phyloP scores from a whole-genome alignment of 2,797 vertebrate species.

The Pelobates cultripes region DNA sequence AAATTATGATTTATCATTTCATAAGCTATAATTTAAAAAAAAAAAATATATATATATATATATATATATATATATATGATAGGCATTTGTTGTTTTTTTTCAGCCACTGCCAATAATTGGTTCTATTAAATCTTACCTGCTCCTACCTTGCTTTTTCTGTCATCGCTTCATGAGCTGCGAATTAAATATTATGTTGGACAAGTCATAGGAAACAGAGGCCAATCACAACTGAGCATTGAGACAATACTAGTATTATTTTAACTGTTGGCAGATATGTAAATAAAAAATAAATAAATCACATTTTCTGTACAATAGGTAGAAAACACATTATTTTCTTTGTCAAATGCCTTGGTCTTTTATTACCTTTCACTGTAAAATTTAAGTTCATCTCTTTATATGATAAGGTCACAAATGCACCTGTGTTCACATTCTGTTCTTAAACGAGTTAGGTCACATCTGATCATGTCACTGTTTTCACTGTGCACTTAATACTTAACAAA shows the following conservation, averaged over 20 bases:
- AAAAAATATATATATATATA: no score
- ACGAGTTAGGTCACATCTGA: constrained; percentile 22
- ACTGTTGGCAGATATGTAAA: constrained; percentile 3
- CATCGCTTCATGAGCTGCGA: background rate
- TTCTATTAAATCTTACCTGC: background rate
- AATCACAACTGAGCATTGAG: constrained; percentile 13
- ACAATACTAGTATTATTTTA: background rate
- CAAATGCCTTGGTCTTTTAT: constrained; percentile 26
- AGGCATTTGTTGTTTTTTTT: background rate
- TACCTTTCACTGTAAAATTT: constrained; percentile 9
- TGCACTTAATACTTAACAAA: no score
- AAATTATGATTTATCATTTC: no score
- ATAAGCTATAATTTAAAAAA: no score
- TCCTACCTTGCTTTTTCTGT: background rate
- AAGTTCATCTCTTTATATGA: no score
- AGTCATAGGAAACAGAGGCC: background rate
- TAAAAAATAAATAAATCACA: background rate
- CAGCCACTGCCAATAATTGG: background rate
- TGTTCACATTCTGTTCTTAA: background rate
- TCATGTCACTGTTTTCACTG: background rate
- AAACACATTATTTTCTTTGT: constrained; percentile 23
- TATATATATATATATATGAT: no score
- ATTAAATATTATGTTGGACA: constrained; percentile 10
- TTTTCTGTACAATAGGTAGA: background rate
- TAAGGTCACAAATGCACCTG: constrained; percentile 10